Conservation (phyloP, 2,888 invertebrate species). For the Leucania comma region DNA sequence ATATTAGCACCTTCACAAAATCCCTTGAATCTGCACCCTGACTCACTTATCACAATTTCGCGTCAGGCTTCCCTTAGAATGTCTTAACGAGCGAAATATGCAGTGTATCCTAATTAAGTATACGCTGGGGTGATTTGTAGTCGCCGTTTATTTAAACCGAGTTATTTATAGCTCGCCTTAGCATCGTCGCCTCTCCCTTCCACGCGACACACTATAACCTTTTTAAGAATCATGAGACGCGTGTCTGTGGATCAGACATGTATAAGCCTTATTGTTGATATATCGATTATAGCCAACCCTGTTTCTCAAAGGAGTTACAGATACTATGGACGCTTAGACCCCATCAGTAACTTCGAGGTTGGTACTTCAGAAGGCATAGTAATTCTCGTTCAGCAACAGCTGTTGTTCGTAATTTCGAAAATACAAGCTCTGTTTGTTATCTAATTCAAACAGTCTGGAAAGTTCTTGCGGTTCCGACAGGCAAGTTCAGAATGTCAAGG, state of each 20-base stretch:
- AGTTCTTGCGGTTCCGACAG: constrained; percentile 23
- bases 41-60: constrained; percentile 48
- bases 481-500: constrained; percentile 48
- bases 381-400: constrained; percentile 7
- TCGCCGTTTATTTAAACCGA: constrained; percentile 67
- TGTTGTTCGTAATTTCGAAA: constrained; percentile 25
- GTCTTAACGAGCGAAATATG: constrained; percentile 64
- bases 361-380: not conserved
- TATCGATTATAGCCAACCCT: not conserved
- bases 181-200: constrained; percentile 55
- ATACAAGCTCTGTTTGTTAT: constrained; percentile 29
- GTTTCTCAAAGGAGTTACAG: not conserved
- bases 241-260: constrained; percentile 37
- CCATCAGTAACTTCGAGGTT: not conserved
- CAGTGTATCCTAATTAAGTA: constrained; percentile 72
- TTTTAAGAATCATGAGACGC: constrained; percentile 58
- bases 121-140: constrained; percentile 71
- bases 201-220: constrained; percentile 56
- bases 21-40: constrained; percentile 20
- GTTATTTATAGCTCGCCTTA: constrained; percentile 73
- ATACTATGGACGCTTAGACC: not conserved
- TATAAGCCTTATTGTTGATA: constrained; percentile 2
- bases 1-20: constrained; percentile 20
- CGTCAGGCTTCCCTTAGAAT: constrained; percentile 42
- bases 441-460: constrained; percentile 28